These are phyloP conservation scores for Cosmopolites sordidus DNA, from an alignment of 2,888 invertebrate species.

Conservation along the genomic window DNA sequence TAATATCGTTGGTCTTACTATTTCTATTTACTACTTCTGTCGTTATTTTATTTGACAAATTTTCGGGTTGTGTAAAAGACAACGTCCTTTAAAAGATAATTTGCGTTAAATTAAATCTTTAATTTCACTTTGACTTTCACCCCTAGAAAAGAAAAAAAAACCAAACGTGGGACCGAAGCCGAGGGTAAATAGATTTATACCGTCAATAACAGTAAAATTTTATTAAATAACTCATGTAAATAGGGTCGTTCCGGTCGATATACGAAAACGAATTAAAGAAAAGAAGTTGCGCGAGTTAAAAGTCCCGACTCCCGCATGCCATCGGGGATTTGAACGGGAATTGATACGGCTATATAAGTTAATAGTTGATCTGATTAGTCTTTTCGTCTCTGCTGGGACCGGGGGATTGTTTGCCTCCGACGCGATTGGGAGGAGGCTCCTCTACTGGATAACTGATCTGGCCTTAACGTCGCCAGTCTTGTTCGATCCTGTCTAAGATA, in stretches of 20 bases:
- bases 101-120: conserved; percentile 17
- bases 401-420: no score
- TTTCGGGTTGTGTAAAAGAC: no score
- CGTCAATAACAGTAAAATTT: conserved; percentile 33
- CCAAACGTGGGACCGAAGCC: background rate
- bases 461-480: no score
- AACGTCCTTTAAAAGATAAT: background rate
- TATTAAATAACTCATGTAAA: conserved; percentile 40
- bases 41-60: no score
- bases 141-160: conserved; percentile 5
- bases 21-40: no score
- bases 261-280: conserved; percentile 41
- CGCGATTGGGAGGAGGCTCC: no score
- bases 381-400: conserved; percentile 18
- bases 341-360: conserved; percentile 51
- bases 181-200: conserved; percentile 28
- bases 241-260: conserved; percentile 36
- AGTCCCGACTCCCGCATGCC: conserved; percentile 35
- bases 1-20: no score
- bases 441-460: no score
- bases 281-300: conserved; percentile 39
- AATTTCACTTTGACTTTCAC: conserved; percentile 7
- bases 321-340: conserved; percentile 41
- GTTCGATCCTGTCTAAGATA: no score
- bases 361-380: conserved; percentile 49